Percentiles rank a stretch among this genome's conserved stretches.
Conservation (phyloP, 23 tunicate species). For the Diplosoma virens region DNA sequence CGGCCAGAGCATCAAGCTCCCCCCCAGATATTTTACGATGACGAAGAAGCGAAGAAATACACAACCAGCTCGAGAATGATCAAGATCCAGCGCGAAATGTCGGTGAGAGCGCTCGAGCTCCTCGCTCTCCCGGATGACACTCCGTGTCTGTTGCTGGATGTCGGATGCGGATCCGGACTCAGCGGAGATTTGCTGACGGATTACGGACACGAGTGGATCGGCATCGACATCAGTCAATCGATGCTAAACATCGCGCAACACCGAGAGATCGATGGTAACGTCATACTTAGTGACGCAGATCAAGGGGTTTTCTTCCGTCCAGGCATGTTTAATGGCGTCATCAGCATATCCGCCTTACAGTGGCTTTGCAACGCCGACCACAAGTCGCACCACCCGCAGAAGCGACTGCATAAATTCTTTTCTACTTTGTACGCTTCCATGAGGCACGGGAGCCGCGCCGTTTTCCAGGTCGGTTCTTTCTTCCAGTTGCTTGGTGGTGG, state of each 20-base stretch:
- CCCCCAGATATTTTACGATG: slow-evolving; percentile 87
- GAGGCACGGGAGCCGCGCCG: slow-evolving; percentile 93
- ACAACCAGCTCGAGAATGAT: slow-evolving; percentile 93
- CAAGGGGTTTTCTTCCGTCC: slow-evolving; percentile 86
- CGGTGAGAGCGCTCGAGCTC: slow-evolving; percentile 93
- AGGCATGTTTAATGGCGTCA: slow-evolving; percentile 93
- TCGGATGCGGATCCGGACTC: slow-evolving; percentile 98
- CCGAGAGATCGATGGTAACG: slow-evolving; percentile 83
- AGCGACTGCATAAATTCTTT: slow-evolving; percentile 82
- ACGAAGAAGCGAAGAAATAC: slow-evolving; percentile 91
- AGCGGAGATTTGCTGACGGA: slow-evolving; percentile 93
- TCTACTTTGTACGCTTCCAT: slow-evolving; percentile 76
- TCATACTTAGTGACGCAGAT: slow-evolving; percentile 76
- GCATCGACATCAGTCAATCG: slow-evolving; percentile 83
- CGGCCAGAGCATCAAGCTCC: slow-evolving; percentile 96
- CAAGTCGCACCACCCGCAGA: slow-evolving; percentile 71
- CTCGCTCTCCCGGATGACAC: slow-evolving; percentile 77
- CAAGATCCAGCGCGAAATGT: slow-evolving; percentile 94
- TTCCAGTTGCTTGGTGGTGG: too few species aligned
- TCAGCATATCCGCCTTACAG: slow-evolving; percentile 90
- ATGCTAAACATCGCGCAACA: slow-evolving; percentile 91
- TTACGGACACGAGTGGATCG: slow-evolving; percentile 92
- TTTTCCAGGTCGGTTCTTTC: slow-evolving; percentile 96
- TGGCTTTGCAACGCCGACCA: slow-evolving; percentile 98
- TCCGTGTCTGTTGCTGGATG: slow-evolving; percentile 73